Evolutionary conservation across 92 coral and sea anemone genomes (phyloP), one percentile per base, ranked within the genome.

Genomic region (Umimayanthus kanabou): DNA sequence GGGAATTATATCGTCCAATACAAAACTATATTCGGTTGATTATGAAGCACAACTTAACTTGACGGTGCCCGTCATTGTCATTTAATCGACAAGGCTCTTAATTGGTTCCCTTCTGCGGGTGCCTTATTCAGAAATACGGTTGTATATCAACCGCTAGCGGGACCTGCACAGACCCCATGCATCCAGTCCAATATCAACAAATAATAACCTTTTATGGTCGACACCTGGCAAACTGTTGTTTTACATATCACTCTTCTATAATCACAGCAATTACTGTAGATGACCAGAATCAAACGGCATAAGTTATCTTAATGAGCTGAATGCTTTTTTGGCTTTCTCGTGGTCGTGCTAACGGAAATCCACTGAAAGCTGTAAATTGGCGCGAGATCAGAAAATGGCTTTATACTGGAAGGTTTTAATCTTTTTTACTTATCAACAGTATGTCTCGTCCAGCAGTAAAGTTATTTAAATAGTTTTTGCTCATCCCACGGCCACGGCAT

Each of bases 221-320:
- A 70, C 87, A 83, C 77, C 87, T 83, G 87, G 87, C 40, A 58
- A 58, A 30, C 20, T 28, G 72, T 57, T 80, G 30, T 79, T 29
- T 79, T 79, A 79, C 65, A 79, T 53, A 79, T 55, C 29, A 53
- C 69, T 5, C 22, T 16, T 61, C 26, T 20, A 20, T 16, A 29
- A 55, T 29, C 16, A 30, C 22, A 42, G 84, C 84, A 80, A 57
- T 80, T 57, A 33, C 37, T 33, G 37, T 33, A 80, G 70, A 58
- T 55, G 84, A 80, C 71, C 61, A 14, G 84, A 37, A 55, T 50
- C 58, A 77, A 40, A 53, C 25, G 16, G 57, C 57, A 10, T 22
- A 61, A 61, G 67, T 61, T 61, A 55, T 55, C 22, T 11, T 55
- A 55, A 13, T 55, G 22, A 22, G 23, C 20, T 61, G 69, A 22